Evolutionary conservation across 2,797 vertebrate species (phyloP).

Genomic region (Meriones psammophilus): DNA sequence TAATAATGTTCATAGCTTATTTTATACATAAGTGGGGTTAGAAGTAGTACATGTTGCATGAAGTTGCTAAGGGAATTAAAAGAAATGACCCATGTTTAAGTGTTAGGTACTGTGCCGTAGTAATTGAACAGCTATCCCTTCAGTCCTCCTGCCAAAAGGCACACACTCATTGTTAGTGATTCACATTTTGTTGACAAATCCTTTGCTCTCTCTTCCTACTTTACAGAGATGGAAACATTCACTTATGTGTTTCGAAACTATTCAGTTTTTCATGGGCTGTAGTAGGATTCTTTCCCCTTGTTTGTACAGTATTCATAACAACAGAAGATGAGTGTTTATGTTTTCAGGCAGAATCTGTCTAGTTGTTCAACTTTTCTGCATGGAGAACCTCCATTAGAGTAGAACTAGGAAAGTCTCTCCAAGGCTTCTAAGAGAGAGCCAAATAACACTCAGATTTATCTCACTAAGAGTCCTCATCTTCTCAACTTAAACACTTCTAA

Average conservation of each 20-base stretch:
- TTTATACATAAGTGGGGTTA: neutral
- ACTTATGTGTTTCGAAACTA: neutral
- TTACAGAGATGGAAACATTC: neutral
- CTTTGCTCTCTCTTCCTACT: neutral
- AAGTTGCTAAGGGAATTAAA: neutral
- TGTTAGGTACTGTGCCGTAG: neutral
- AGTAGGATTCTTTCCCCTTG: neutral
- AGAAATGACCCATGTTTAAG: neutral
- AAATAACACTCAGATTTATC: neutral
- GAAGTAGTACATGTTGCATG: neutral
- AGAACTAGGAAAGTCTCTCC: neutral
- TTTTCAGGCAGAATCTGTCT: neutral
- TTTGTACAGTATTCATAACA: neutral
- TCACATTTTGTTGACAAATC: neutral
- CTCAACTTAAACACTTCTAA: neutral
- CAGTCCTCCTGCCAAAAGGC: neutral
- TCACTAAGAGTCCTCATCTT: neutral
- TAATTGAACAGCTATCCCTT: neutral
- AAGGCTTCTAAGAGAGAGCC: neutral
- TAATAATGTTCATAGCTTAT: neutral
- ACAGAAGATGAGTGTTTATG: neutral
- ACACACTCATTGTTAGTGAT: neutral
- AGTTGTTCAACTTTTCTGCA: neutral
- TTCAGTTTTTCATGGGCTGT: neutral
- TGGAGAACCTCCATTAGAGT: neutral